Evolutionary conservation across 1,140 invertebrate genomes (phyloP).

Genomic region (Drosophila biarmipes): DNA sequence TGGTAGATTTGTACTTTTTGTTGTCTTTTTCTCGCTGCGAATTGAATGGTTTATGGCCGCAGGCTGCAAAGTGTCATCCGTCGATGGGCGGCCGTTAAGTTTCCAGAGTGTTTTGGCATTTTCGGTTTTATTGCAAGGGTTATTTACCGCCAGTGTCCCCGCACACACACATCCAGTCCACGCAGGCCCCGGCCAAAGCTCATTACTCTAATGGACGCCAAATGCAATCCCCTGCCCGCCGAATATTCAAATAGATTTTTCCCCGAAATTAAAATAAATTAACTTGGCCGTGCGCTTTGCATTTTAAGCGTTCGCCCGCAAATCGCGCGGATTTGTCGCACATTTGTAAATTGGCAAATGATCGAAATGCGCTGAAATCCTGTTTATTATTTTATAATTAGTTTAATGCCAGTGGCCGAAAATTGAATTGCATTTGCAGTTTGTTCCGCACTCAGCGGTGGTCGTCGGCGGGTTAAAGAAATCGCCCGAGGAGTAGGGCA

Average conservation of each 20-base stretch:
- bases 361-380: constrained; percentile 70
- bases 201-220: constrained; percentile 75
- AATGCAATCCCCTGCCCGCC: constrained; percentile 15
- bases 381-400: constrained; percentile 82
- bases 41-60: constrained; percentile 74
- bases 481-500: background rate
- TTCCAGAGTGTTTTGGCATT: constrained; percentile 66
- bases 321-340: constrained; percentile 67
- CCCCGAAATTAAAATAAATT: constrained; percentile 78
- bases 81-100: constrained; percentile 74
- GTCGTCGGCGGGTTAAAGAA: constrained; percentile 10
- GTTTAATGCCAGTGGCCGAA: constrained; percentile 52
- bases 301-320: constrained; percentile 63
- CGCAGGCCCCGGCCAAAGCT: constrained; percentile 51
- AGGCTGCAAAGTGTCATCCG: constrained; percentile 75
- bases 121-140: constrained; percentile 63
- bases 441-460: background rate
- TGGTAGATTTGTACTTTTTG: constrained; percentile 29
- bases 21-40: constrained; percentile 50
- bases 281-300: constrained; percentile 60
- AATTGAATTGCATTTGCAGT: constrained; percentile 65
- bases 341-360: constrained; percentile 77
- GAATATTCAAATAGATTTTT: constrained; percentile 31
- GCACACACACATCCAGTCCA: too few species aligned
- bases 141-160: constrained; percentile 7